phyloP scores from a whole-genome alignment of 2,888 invertebrate species.

The Timema cristinae region DNA sequence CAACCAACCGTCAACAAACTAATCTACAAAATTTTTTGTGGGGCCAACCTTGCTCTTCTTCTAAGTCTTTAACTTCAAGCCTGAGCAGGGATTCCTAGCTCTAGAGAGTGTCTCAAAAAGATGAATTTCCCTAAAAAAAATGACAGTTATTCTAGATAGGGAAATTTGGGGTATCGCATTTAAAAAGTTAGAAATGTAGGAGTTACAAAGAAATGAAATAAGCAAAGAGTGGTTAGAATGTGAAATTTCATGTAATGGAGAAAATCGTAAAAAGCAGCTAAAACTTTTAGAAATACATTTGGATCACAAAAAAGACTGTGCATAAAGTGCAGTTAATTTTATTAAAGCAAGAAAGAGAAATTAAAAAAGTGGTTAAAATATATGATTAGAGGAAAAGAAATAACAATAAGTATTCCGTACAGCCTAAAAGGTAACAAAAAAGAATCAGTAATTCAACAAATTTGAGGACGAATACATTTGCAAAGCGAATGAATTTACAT shows the following conservation, averaged over 20 bases:
- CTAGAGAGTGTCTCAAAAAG: conserved; percentile 1
- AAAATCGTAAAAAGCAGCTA: too few species aligned
- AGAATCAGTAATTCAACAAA: too few species aligned
- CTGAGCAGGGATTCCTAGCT: background rate
- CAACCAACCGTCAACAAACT: too few species aligned
- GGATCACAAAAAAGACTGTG: background rate
- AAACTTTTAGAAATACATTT: background rate
- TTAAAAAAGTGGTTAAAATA: background rate
- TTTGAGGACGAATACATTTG: too few species aligned
- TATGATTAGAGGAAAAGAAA: background rate
- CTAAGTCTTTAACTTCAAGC: background rate
- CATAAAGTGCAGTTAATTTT: background rate
- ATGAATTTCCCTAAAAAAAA: background rate
- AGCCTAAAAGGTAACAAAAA: too few species aligned
- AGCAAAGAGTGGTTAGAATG: too few species aligned
- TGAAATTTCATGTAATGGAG: too few species aligned
- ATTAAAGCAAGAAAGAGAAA: background rate
- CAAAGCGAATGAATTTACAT: too few species aligned
- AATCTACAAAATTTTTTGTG: background rate
- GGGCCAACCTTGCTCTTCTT: background rate
- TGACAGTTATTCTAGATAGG: too few species aligned
- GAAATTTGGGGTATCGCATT: too few species aligned
- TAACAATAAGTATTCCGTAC: background rate
- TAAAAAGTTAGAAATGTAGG: too few species aligned
- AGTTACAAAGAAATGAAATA: too few species aligned